These are phyloP conservation scores for Periphyllus acericola DNA, from an alignment of 2,888 invertebrate species.

Conservation along the genomic window DNA sequence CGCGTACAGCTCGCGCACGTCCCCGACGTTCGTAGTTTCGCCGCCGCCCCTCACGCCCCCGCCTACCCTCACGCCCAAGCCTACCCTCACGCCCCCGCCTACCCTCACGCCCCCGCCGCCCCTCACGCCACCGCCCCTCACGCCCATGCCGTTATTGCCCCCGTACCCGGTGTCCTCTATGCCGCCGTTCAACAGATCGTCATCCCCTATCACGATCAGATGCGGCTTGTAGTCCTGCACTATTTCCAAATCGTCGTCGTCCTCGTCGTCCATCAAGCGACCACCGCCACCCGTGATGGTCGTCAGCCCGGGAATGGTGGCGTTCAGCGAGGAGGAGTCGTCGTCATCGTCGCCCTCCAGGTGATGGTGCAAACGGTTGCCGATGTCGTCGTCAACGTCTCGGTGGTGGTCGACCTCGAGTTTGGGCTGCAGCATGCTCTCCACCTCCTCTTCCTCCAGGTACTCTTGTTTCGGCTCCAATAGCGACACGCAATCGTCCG, in stretches of 20 bases:
- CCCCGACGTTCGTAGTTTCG: not conserved
- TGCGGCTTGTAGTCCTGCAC: not conserved
- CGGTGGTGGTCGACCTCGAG: not conserved
- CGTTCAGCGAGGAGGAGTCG: not conserved
- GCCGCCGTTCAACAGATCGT: not conserved
- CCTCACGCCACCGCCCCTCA: not conserved
- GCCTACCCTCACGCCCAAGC: no score
- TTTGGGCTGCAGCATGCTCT: not conserved
- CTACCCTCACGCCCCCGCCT: not conserved
- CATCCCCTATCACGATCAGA: not conserved
- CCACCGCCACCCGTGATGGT: not conserved
- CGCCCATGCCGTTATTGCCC: not conserved
- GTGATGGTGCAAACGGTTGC: not conserved
- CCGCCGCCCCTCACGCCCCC: not conserved
- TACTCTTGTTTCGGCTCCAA: slow-evolving; percentile 30
- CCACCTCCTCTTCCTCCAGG: not conserved
- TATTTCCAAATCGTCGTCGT: not conserved
- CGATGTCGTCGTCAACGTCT: not conserved
- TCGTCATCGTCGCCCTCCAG: not conserved
- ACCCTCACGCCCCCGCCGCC: not conserved
- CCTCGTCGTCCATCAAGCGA: not conserved
- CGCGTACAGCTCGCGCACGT: not conserved
- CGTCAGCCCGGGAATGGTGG: not conserved
- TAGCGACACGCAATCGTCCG: not conserved
- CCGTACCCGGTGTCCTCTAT: no score